Evolutionary conservation across 2,797 vertebrate genomes (phyloP).

Genomic region (Dendrocincla tyrannina): DNA sequence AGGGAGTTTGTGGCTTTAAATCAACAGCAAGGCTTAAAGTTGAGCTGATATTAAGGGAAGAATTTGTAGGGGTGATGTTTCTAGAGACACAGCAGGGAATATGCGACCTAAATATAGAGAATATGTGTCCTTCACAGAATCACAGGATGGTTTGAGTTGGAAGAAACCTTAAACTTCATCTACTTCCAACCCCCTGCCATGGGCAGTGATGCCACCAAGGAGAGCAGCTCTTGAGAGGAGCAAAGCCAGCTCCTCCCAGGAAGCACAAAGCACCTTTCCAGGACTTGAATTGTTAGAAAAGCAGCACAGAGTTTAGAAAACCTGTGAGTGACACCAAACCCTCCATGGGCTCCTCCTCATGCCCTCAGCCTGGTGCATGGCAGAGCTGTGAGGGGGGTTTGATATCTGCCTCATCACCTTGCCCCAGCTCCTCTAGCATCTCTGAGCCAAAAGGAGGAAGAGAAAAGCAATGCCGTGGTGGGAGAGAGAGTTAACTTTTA

Average conservation of each 20-base stretch:
- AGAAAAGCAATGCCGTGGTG: rapidly evolving
- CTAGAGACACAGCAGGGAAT: not conserved
- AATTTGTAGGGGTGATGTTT: not conserved
- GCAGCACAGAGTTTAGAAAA: not conserved
- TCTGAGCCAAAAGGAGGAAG: not conserved
- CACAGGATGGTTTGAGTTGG: not conserved
- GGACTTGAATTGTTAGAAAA: not conserved
- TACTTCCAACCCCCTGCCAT: not conserved
- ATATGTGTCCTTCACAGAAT: not conserved
- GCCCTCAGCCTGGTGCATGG: not conserved
- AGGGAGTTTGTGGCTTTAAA: not conserved
- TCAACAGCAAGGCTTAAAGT: not conserved
- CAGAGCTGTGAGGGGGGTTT: not conserved
- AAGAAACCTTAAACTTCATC: not conserved
- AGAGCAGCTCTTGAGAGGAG: not conserved
- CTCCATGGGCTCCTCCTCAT: not conserved
- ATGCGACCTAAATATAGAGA: not conserved
- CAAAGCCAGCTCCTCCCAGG: not conserved
- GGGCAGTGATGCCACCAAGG: not conserved
- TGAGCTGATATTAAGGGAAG: not conserved
- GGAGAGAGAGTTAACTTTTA: slow-evolving; percentile 35
- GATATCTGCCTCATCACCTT: not conserved
- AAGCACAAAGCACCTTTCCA: not conserved
- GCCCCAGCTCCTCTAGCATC: not conserved
- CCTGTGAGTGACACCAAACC: not conserved